Conservation (phyloP, 2,888 invertebrate genomes). For the Torymus texanus region DNA sequence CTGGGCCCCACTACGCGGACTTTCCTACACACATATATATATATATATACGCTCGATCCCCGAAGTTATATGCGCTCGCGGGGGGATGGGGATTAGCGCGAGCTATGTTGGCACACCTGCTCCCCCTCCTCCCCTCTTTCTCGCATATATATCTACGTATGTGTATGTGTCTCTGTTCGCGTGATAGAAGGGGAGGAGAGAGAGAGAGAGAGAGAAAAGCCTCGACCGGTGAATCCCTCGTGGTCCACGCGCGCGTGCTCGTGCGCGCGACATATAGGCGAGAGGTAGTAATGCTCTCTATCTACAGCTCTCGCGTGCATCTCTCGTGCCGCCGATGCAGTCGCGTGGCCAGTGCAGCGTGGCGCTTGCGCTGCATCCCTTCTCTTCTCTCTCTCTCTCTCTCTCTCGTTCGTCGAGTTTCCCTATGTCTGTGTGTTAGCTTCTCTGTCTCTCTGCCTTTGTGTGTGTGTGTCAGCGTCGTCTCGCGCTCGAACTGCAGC, state of each 20-base stretch:
- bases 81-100: slow-evolving; percentile 40
- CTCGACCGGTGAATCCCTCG: slow-evolving; percentile 18
- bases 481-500: too few species aligned
- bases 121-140: neutral
- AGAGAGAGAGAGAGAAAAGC: slow-evolving; percentile 14
- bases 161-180: neutral
- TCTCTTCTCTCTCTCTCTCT: slow-evolving; percentile 2
- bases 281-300: neutral
- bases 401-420: neutral
- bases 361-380: neutral
- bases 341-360: slow-evolving; percentile 31
- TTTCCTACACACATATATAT: too few species aligned
- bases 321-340: slow-evolving; percentile 2
- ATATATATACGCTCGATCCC: too few species aligned
- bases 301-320: neutral
- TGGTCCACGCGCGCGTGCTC: neutral
- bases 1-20: too few species aligned
- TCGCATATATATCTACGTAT: too few species aligned
- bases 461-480: too few species aligned
- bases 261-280: neutral
- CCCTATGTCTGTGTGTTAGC: too few species aligned
- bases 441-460: slow-evolving; percentile 1
- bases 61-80: neutral
- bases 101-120: slow-evolving; percentile 50
- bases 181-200: neutral